A percentile compares a stretch with the other conserved stretches of the same genome.
Evolutionary conservation across 1,140 invertebrate species (phyloP).

Genomic region (Physella acuta): DNA sequence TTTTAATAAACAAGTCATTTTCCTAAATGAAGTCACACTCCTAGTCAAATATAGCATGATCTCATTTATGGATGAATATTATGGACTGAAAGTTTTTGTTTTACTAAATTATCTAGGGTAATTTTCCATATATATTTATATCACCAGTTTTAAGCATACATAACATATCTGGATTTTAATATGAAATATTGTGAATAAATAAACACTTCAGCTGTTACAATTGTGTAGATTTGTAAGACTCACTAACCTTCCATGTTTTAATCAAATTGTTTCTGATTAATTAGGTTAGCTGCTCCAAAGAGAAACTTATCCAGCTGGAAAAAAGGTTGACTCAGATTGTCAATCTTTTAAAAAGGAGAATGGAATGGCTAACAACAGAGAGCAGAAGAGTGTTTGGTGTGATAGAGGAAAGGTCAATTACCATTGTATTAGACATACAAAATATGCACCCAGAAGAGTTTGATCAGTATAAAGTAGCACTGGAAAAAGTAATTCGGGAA

Average conservation of each 20-base stretch:
- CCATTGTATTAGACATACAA: slow-evolving; percentile 56
- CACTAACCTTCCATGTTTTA: neutral
- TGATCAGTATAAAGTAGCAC: slow-evolving; percentile 54
- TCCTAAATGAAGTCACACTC: too few relatives aligned
- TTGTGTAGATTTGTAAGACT: neutral
- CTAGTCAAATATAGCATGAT: too few relatives aligned
- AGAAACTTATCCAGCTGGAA: slow-evolving; percentile 50
- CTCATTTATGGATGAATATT: too few relatives aligned
- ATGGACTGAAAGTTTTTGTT: too few relatives aligned
- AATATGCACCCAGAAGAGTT: slow-evolving; percentile 56
- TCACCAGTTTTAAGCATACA: too few relatives aligned
- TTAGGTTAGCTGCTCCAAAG: slow-evolving; percentile 49
- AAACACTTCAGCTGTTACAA: neutral
- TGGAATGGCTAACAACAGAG: slow-evolving; percentile 59
- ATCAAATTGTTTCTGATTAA: slow-evolving; percentile 9
- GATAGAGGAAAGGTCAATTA: slow-evolving; percentile 54
- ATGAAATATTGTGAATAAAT: neutral
- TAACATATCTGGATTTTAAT: neutral
- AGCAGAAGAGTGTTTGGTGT: slow-evolving; percentile 59
- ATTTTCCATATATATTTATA: too few relatives aligned
- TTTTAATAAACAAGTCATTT: too few relatives aligned
- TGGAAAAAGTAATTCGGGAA: slow-evolving; percentile 55
- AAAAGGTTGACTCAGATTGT: slow-evolving; percentile 50
- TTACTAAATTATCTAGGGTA: too few relatives aligned
- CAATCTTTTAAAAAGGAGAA: slow-evolving; percentile 48